phyloP scores from a whole-genome alignment of 2,113 vertebrate species.

The Okapia johnstoni region DNA sequence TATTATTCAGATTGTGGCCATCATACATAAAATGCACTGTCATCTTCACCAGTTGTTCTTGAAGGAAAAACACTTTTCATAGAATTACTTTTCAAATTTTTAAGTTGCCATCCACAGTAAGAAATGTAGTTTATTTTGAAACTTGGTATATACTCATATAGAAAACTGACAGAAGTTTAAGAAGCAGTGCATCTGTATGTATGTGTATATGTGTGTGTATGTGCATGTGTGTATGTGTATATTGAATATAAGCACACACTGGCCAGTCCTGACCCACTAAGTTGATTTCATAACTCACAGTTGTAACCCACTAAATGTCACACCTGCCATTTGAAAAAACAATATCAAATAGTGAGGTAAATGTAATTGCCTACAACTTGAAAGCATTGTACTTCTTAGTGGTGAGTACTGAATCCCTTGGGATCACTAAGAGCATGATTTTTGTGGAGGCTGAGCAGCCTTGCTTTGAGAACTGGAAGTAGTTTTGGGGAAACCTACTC shows the following conservation, averaged over 20 bases:
- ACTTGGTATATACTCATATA: neutral
- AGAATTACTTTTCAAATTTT: neutral
- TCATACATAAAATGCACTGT: neutral
- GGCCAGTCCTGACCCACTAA: neutral
- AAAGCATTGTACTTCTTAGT: neutral
- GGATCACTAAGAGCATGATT: neutral
- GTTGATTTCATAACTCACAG: neutral
- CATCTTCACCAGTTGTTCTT: neutral
- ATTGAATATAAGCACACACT: neutral
- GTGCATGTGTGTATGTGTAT: neutral
- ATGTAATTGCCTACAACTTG: neutral
- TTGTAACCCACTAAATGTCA: neutral
- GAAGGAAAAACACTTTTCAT: neutral
- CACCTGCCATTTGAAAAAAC: neutral
- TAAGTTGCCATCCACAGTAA: neutral
- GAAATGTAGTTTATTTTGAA: neutral
- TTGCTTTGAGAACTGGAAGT: neutral
- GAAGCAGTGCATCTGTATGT: neutral
- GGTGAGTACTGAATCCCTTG: neutral
- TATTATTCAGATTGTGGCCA: neutral
- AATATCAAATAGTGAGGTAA: neutral
- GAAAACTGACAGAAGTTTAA: neutral
- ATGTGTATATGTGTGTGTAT: neutral
- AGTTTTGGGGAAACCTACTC: neutral
- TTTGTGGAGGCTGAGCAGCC: neutral